Base-by-base conservation (phyloP, 2,797 vertebrate species). In the Cottoperca gobio region DNA sequence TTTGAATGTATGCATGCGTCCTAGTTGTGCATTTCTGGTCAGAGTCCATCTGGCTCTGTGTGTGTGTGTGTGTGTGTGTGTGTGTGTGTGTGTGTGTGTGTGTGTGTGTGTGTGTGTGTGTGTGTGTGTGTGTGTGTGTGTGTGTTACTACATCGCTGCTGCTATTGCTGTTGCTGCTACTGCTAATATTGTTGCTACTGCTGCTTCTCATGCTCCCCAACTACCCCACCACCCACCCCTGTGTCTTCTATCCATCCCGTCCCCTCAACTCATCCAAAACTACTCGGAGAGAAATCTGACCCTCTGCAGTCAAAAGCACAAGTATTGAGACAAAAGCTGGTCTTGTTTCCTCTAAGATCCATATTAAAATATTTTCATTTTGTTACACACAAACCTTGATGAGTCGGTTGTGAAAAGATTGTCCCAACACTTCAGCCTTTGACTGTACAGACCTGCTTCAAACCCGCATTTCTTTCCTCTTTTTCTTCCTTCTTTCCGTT, bases 151-250 rank as follows among this genome's bases (percentile, higher is more conserved):
- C 92, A 91, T 91, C 76, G 86, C 93, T 94, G 93, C 93, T 93
- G 91, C 92, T 92, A 91, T 83, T 82, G 83, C 89, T 90, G 85
- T 87, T 82, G 86, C 87, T 93, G 78, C 90, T 92, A 83, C 87
- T 89, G 84, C 89, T 89, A 83, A 76, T 89, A 83, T 89, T 93
- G 86, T 93, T 94, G 92, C 92, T 94, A 82, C 86, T 93, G 90
- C 88, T 89, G 79, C 66, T 92, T 92, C 63, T 89, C 82, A 82
- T 82, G 71, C 59, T 76, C 83, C 21, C 31, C 55, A 24, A 26
- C 49, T 53, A 46, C 17, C 49, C 31, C 63, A 60, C 28, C 58
- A 48, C 70, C 43, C 52, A 5, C 54, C 45, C 80, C 37, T n/a
- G 81, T 28, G 24, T 57, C 66, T 21, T 57, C 49, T 70, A 43